phyloP scores from a whole-genome alignment of 2,888 invertebrate genomes.

The Melinopterus prodromus region DNA sequence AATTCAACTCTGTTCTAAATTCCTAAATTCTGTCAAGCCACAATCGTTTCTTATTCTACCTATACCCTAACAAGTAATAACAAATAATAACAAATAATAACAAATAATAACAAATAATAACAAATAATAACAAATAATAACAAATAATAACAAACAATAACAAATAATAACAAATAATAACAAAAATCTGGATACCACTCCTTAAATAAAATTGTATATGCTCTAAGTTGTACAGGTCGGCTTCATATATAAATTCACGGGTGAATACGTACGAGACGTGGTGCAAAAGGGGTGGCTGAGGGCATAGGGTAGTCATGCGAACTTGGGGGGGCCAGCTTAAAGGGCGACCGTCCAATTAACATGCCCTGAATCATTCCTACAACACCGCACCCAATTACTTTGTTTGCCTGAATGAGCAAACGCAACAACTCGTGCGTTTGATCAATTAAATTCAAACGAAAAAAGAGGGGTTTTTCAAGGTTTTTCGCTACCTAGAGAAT shows the following conservation, averaged over 20 bases:
- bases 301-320: slow-evolving; percentile 42
- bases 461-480: slow-evolving; percentile 16
- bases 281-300: neutral
- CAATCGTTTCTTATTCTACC: too few relatives aligned
- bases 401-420: neutral
- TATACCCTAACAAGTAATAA: too few relatives aligned
- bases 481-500: too few relatives aligned
- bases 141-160: too few relatives aligned
- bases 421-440: neutral
- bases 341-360: slow-evolving; percentile 58
- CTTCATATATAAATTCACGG: slow-evolving; percentile 16
- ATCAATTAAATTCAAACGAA: slow-evolving; percentile 13
- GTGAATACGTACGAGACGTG: neutral
- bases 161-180: too few relatives aligned
- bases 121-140: too few relatives aligned
- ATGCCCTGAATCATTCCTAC: slow-evolving; percentile 58
- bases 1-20: too few relatives aligned
- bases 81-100: too few relatives aligned
- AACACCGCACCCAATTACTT: slow-evolving; percentile 56
- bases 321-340: slow-evolving; percentile 43
- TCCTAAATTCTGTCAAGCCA: too few relatives aligned
- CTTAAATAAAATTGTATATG: neutral
- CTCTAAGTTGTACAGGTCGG: neutral
- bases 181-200: too few relatives aligned
- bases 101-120: too few relatives aligned